Evolutionary conservation across 2,797 vertebrate species (phyloP).

Genomic region (Argentina silus): DNA sequence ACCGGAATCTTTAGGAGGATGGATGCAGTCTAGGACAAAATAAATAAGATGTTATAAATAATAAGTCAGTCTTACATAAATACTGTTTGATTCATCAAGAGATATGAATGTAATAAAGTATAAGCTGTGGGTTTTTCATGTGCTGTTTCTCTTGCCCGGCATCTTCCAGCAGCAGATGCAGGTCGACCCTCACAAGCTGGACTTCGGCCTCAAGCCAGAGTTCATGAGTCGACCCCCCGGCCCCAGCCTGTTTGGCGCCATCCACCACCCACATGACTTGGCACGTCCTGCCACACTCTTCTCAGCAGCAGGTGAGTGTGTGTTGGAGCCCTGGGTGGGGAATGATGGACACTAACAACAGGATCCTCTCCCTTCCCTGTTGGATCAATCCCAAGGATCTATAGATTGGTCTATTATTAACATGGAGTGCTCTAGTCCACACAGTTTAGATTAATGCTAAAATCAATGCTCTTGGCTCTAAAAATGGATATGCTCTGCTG

Average conservation of each 20-base stretch:
- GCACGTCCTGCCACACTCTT: conserved; percentile 95
- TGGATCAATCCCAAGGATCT: conserved; percentile 1
- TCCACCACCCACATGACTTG: conserved; percentile 95
- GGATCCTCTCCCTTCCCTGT: background rate
- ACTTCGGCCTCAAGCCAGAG: conserved; percentile 97
- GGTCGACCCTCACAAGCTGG: conserved; percentile 97
- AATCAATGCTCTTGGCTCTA: conserved; percentile 7
- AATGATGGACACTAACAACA: background rate
- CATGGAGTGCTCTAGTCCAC: background rate
- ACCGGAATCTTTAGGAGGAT: too few relatives aligned
- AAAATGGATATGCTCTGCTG: background rate
- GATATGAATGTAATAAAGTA: background rate
- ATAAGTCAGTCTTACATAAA: too few relatives aligned
- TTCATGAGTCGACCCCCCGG: conserved; percentile 94
- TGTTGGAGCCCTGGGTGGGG: background rate
- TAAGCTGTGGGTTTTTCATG: conserved; percentile 13
- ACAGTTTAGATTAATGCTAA: background rate
- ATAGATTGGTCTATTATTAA: background rate
- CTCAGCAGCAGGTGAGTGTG: conserved; percentile 87
- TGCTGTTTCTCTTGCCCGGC: conserved; percentile 50
- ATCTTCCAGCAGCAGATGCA: conserved; percentile 98
- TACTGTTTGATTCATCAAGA: background rate
- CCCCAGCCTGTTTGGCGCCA: conserved; percentile 92
- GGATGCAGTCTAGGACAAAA: too few relatives aligned
- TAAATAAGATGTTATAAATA: too few relatives aligned